Evolutionary conservation across 1,140 invertebrate genomes (phyloP).

Genomic region (Aphelenchoides fujianensis): DNA sequence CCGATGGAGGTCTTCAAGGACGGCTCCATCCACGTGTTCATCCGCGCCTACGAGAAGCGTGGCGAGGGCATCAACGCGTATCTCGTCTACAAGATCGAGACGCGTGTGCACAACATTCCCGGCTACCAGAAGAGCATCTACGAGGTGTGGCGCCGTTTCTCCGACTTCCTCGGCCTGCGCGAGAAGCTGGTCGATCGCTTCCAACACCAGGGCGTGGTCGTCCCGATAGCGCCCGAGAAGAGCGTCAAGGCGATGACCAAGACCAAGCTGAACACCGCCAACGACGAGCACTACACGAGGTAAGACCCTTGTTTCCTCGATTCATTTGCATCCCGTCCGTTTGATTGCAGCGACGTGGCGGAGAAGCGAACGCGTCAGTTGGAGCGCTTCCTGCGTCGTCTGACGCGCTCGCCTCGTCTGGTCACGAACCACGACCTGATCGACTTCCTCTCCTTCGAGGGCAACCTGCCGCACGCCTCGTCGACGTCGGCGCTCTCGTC

Average conservation of each 20-base stretch:
- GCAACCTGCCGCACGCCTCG: conserved; percentile 87
- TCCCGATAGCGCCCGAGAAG: conserved; percentile 97
- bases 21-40: conserved; percentile 19
- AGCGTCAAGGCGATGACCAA: conserved; percentile 92
- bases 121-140: conserved; percentile 78
- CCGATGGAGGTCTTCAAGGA: conserved; percentile 10
- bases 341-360: conserved; percentile 74
- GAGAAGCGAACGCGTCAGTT: conserved; percentile 83
- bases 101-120: conserved; percentile 62
- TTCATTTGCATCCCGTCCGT: conserved; percentile 9
- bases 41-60: conserved; percentile 76
- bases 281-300: conserved; percentile 67
- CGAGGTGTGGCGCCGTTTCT: conserved; percentile 83
- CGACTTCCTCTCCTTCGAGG: conserved; percentile 89
- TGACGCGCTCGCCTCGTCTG: conserved; percentile 82
- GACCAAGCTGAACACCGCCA: conserved; percentile 82
- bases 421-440: conserved; percentile 86
- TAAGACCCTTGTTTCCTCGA: conserved; percentile 47
- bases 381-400: conserved; percentile 87
- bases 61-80: conserved; percentile 96
- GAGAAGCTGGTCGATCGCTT: conserved; percentile 85
- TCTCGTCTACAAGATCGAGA: conserved; percentile 77
- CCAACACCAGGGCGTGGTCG: conserved; percentile 82
- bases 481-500: conserved; percentile 92
- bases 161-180: conserved; percentile 93